phyloP scores from a whole-genome alignment of 1,140 invertebrate genomes.

The Zaprionus davidi region DNA sequence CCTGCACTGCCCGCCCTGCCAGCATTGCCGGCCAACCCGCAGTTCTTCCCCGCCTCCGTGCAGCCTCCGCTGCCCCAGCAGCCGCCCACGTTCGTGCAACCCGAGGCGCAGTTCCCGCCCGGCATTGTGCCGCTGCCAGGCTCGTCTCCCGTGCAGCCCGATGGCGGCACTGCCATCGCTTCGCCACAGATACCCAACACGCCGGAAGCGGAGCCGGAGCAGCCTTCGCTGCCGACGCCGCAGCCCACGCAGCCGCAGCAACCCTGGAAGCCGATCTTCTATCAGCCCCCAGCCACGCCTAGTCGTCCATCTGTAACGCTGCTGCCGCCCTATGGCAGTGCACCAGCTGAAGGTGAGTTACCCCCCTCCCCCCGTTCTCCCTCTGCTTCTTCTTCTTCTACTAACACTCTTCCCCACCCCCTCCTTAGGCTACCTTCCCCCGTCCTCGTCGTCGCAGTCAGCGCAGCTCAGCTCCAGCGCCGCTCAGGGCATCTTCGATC shows the following conservation, averaged over 20 bases:
- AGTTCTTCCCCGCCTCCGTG: conserved; percentile 67
- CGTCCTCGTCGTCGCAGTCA: conserved; percentile 34
- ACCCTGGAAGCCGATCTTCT: conserved; percentile 75
- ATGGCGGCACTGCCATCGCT: conserved; percentile 71
- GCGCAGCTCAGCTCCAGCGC: conserved; percentile 40
- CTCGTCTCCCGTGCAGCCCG: conserved; percentile 58
- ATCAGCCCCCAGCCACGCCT: conserved; percentile 57
- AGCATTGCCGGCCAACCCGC: conserved; percentile 38
- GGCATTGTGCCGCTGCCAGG: conserved; percentile 68
- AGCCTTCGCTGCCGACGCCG: conserved; percentile 39
- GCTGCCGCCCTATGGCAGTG: conserved; percentile 71
- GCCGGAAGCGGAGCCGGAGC: conserved; percentile 43
- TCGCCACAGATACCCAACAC: conserved; percentile 71
- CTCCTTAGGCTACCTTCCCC: conserved; percentile 71
- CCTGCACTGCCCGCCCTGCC: conserved; percentile 28
- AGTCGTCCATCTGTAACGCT: conserved; percentile 71
- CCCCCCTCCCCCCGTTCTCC: background rate
- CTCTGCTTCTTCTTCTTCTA: background rate
- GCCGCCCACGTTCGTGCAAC: conserved; percentile 66
- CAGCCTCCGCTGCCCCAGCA: conserved; percentile 73
- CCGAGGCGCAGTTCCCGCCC: conserved; percentile 68
- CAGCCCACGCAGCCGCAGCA: conserved; percentile 55
- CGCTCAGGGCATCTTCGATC: conserved; percentile 67
- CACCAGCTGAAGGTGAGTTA: conserved; percentile 70
- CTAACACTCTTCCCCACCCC: background rate